Evolutionary conservation across 64 coral and sea anemone species (phyloP).

Genomic region (Catalaphyllia jardinei): DNA sequence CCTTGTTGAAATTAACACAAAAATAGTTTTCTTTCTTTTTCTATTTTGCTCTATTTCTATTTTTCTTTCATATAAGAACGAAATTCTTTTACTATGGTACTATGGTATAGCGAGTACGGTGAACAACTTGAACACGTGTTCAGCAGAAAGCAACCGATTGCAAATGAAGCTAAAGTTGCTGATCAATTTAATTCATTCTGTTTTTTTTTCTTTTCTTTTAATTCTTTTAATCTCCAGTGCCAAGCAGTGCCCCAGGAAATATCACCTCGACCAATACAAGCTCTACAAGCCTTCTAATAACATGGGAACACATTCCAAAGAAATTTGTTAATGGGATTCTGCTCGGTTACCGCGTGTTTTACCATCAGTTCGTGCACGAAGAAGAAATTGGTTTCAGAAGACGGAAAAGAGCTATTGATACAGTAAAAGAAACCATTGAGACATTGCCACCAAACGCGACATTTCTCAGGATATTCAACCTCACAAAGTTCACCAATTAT

Average conservation of each 20-base stretch:
- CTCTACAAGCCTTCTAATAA: conserved; percentile 56
- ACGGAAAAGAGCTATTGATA: not conserved
- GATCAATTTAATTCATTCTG: not conserved
- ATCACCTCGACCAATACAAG: conserved; percentile 54
- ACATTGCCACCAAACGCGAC: not conserved
- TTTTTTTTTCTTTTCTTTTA: not conserved
- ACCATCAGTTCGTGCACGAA: not conserved
- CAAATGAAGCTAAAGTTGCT: too few species aligned
- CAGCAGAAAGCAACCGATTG: too few species aligned
- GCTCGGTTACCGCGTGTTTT: conserved; percentile 56
- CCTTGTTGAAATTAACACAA: too few species aligned
- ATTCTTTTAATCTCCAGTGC: conserved; percentile 46
- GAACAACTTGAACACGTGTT: too few species aligned
- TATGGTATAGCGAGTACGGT: too few species aligned
- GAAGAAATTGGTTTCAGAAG: not conserved
- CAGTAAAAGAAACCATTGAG: not conserved
- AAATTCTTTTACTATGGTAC: too few species aligned
- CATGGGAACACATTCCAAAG: conserved; percentile 64
- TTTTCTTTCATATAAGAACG: too few species aligned
- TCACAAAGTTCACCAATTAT: conserved; percentile 69
- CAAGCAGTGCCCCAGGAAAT: conserved; percentile 35
- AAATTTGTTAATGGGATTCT: conserved; percentile 65
- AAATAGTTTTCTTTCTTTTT: too few species aligned
- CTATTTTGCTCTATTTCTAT: too few species aligned
- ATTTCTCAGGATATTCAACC: conserved; percentile 19